phyloP scores from a whole-genome alignment of 2,888 invertebrate species.

The Siphlonurus alternatus region DNA sequence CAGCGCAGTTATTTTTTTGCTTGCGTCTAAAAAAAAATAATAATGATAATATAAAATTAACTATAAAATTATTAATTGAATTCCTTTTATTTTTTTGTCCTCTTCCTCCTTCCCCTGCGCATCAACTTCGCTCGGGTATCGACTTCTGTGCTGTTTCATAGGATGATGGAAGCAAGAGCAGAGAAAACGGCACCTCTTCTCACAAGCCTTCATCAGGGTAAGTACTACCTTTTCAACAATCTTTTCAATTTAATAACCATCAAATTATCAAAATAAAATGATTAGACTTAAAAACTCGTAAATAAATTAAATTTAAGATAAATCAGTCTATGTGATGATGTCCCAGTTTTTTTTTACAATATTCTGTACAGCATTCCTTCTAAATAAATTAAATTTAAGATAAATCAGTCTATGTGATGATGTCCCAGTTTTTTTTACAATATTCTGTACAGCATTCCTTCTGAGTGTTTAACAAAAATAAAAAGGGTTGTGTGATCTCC shows the following conservation, averaged over 20 bases:
- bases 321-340: too few relatives aligned
- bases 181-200: slow-evolving; percentile 32
- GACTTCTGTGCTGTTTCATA: slow-evolving; percentile 28
- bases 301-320: too few relatives aligned
- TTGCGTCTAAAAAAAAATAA: background rate
- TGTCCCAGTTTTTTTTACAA: too few relatives aligned
- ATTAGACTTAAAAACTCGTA: too few relatives aligned
- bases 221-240: slow-evolving; percentile 13
- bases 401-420: too few relatives aligned
- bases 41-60: background rate
- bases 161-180: slow-evolving; percentile 25
- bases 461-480: too few relatives aligned
- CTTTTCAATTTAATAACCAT: background rate
- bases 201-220: slow-evolving; percentile 14
- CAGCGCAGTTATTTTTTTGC: background rate
- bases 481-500: too few relatives aligned
- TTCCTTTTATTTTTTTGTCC: slow-evolving; percentile 23
- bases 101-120: slow-evolving; percentile 9
- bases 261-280: too few relatives aligned
- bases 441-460: too few relatives aligned
- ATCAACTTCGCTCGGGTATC: slow-evolving; percentile 15
- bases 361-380: too few relatives aligned
- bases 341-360: too few relatives aligned
- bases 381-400: too few relatives aligned
- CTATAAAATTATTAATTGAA: slow-evolving; percentile 24